Conservation (phyloP, 2,113 vertebrate species). For the Ictalurus furcatus region DNA sequence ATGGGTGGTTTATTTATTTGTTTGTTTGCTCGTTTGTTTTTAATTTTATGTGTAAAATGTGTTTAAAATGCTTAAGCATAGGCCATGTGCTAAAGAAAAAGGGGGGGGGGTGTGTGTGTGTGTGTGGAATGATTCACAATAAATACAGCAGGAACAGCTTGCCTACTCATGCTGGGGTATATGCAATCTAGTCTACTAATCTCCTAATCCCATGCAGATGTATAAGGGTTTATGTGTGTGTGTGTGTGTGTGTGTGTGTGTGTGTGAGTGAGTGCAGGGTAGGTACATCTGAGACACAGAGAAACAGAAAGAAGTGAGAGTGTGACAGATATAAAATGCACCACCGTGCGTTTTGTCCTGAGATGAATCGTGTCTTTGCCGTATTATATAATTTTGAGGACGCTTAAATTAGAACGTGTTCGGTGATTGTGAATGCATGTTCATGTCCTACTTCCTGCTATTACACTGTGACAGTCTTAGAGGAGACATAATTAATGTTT, state of each 20-base stretch:
- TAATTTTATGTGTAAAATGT: not conserved
- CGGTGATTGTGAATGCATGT: not conserved
- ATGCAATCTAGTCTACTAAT: conserved; percentile 69
- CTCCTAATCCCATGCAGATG: conserved; percentile 75
- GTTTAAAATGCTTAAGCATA: not conserved
- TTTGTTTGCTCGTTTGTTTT: no score
- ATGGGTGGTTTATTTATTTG: not conserved
- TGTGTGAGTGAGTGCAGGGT: not conserved
- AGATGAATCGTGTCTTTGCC: not conserved
- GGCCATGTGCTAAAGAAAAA: not conserved
- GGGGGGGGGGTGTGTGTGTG: no score
- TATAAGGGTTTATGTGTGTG: conserved; percentile 50
- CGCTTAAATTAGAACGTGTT: not conserved
- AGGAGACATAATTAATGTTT: conserved; percentile 3
- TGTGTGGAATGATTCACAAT: not conserved
- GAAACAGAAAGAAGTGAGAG: not conserved
- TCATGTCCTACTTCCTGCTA: conserved; percentile 3
- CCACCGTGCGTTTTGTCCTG: not conserved
- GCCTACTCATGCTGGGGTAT: conserved; percentile 47
- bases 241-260: conserved; percentile 51
- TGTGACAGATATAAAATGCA: not conserved
- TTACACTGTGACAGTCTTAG: not conserved
- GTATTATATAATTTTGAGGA: not conserved
- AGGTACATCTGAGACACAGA: not conserved
- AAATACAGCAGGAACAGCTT: conserved; percentile 43